Conservation (phyloP, 2,113 vertebrate genomes). For the Muntiacus muntjak region DNA sequence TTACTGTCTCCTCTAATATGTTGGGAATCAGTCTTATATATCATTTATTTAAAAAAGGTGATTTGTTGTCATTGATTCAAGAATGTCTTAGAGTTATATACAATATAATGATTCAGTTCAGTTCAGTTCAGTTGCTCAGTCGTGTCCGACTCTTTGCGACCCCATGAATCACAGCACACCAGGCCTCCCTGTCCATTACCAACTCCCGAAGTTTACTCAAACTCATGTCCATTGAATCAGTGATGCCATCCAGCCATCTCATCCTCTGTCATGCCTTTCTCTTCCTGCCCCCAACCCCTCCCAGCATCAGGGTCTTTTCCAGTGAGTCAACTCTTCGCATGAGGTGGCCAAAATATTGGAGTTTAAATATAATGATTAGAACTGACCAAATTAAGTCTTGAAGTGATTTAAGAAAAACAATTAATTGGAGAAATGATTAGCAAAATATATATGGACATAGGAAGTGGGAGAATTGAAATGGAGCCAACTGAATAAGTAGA, state of each 20-base stretch:
- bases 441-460: neutral
- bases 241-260: no score
- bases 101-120: neutral
- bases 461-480: neutral
- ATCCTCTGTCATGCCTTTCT: no score
- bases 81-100: neutral
- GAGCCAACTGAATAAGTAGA: neutral
- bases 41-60: neutral
- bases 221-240: no score
- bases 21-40: neutral
- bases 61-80: neutral
- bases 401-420: neutral
- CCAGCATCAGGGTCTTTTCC: no score
- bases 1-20: neutral
- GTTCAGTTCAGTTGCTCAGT: no score
- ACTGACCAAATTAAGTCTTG: neutral
- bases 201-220: no score
- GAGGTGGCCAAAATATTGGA: no score
- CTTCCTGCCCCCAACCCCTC: no score
- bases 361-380: neutral
- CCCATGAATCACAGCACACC: no score
- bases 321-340: no score
- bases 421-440: neutral
- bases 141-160: no score
- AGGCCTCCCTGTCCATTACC: no score